phyloP scores from a whole-genome alignment of 2,113 vertebrate genomes.

The Platysternon megacephalum region DNA sequence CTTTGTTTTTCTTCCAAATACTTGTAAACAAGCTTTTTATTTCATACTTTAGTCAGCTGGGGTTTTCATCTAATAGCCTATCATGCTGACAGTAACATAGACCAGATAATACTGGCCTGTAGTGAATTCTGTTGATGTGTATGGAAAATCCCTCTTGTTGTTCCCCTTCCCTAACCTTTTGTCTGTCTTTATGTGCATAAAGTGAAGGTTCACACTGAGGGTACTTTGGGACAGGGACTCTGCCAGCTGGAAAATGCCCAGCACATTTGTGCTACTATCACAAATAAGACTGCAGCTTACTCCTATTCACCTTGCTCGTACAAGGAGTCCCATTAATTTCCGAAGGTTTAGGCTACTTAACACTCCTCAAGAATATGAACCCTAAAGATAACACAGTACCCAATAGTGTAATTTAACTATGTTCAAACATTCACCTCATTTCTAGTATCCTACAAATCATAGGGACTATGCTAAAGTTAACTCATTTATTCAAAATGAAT shows the following conservation, averaged over 20 bases:
- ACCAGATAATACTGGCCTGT: background rate
- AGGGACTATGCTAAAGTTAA: background rate
- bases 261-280: background rate
- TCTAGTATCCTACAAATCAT: background rate
- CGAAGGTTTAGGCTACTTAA: background rate
- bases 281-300: slow-evolving; percentile 50
- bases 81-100: rapidly evolving
- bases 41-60: background rate
- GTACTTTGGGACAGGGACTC: background rate
- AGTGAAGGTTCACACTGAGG: background rate
- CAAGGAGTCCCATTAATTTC: slow-evolving; percentile 1
- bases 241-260: slow-evolving; percentile 39
- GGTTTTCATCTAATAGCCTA: background rate
- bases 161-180: rapidly evolving
- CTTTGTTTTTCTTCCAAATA: background rate
- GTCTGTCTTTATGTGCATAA: background rate
- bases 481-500: background rate
- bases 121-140: background rate
- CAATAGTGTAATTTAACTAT: slow-evolving; percentile 27
- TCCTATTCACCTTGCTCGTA: slow-evolving; percentile 23
- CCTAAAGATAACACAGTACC: background rate
- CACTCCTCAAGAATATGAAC: background rate
- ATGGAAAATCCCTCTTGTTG: background rate
- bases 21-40: background rate
- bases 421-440: slow-evolving; percentile 32